phyloP scores from a whole-genome alignment of 2,113 vertebrate species.

The Phrynocephalus versicolor region DNA sequence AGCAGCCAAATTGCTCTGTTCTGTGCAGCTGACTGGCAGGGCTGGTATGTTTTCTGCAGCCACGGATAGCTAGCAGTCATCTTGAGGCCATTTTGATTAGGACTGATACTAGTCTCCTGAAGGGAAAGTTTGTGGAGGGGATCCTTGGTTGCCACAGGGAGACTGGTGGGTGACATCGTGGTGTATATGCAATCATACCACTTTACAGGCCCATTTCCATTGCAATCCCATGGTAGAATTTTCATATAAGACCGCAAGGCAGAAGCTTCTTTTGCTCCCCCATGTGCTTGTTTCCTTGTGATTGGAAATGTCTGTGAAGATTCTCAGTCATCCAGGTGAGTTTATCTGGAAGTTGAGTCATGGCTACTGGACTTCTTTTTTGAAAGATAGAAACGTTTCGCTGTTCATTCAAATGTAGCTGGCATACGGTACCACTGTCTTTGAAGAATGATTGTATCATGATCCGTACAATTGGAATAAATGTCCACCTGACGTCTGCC shows the following conservation, averaged over 20 bases:
- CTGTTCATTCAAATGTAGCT: no score
- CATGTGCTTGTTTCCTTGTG: constrained; percentile 21
- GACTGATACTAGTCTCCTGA: not conserved
- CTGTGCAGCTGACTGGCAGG: constrained; percentile 25
- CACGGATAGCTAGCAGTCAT: constrained; percentile 19
- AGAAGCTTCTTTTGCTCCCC: no score
- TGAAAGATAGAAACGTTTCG: no score
- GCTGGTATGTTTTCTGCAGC: constrained; percentile 27
- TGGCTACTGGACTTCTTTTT: no score
- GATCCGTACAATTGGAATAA: not conserved
- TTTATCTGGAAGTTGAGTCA: no score
- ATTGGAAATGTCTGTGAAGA: constrained; percentile 10
- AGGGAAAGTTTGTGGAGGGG: not conserved
- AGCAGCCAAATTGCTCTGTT: constrained; percentile 2
- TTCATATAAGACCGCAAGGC: no score
- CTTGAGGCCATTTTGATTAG: constrained; percentile 26
- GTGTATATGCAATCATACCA: not conserved
- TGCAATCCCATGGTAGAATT: accelerated
- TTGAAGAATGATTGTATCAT: not conserved
- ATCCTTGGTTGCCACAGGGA: no score
- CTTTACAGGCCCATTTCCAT: constrained; percentile 30
- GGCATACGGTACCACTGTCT: not conserved
- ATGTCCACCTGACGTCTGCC: no score
- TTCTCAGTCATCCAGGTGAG: no score
- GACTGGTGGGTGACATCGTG: no score